Conservation (phyloP, 2,113 vertebrate species). For the Myotis lucifugus region DNA sequence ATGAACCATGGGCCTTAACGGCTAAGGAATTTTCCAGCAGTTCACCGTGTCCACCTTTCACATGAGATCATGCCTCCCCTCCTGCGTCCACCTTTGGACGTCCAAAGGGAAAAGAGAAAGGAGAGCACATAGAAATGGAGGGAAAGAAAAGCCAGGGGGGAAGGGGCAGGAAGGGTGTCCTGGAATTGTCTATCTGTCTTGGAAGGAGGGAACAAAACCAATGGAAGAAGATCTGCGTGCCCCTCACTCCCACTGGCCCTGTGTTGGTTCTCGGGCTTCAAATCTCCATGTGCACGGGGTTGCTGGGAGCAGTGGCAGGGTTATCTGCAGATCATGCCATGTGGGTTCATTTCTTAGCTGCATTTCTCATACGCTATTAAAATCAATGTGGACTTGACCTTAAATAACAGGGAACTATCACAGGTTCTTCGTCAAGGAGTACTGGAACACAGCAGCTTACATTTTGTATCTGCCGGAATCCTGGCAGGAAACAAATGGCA, state of each 20-base stretch:
- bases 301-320: background rate
- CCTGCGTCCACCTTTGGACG: background rate
- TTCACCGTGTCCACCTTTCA: background rate
- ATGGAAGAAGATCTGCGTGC: background rate
- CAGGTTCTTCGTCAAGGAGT: background rate
- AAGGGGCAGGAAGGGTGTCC: background rate
- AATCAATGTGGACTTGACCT: conserved; percentile 50
- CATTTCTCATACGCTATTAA: conserved; percentile 8
- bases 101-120: background rate
- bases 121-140: background rate
- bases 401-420: background rate
- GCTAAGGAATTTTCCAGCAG: background rate
- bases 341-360: background rate
- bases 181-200: background rate
- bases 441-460: background rate
- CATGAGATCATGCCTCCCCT: background rate
- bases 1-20: background rate
- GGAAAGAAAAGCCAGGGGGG: background rate
- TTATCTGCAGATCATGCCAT: background rate
- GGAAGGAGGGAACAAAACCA: background rate
- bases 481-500: background rate
- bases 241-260: background rate
- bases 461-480: conserved; percentile 31
- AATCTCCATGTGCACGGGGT: background rate
- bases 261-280: accelerated